These are phyloP conservation scores for Parambassis ranga DNA, from an alignment of 2,797 vertebrate species.

Conservation along the genomic window DNA sequence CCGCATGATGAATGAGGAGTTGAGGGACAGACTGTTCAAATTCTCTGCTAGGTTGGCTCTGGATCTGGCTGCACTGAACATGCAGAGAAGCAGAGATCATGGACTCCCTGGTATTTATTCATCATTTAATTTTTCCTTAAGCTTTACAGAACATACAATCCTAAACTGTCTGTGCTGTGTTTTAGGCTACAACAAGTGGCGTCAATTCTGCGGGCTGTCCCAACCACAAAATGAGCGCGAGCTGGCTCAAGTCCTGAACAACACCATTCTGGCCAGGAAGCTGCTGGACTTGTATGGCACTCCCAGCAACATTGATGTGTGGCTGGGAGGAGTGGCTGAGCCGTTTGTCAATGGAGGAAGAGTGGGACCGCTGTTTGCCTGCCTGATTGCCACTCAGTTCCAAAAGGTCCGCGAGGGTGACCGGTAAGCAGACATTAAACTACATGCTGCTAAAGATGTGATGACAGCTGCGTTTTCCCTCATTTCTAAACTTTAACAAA, in stretches of 20 bases:
- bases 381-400: conserved; percentile 87
- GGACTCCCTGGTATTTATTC: conserved; percentile 82
- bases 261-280: conserved; percentile 59
- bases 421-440: conserved; percentile 68
- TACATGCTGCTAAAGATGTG: neutral
- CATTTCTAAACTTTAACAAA: neutral
- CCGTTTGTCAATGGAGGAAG: conserved; percentile 81
- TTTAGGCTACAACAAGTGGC: conserved; percentile 89
- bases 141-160: neutral
- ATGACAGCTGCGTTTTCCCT: neutral
- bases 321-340: conserved; percentile 85
- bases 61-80: conserved; percentile 86
- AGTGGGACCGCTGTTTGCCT: conserved; percentile 87
- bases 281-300: conserved; percentile 83
- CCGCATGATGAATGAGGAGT: conserved; percentile 64
- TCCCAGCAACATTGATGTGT: conserved; percentile 86
- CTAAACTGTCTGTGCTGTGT: neutral
- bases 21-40: conserved; percentile 75
- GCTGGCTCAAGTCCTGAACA: conserved; percentile 78
- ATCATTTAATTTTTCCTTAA: too few relatives aligned
- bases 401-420: conserved; percentile 84
- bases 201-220: conserved; percentile 85
- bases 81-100: conserved; percentile 88
- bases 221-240: conserved; percentile 68
- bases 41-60: conserved; percentile 61